phyloP scores from a whole-genome alignment of 2,113 vertebrate species.

The Natator depressus region DNA sequence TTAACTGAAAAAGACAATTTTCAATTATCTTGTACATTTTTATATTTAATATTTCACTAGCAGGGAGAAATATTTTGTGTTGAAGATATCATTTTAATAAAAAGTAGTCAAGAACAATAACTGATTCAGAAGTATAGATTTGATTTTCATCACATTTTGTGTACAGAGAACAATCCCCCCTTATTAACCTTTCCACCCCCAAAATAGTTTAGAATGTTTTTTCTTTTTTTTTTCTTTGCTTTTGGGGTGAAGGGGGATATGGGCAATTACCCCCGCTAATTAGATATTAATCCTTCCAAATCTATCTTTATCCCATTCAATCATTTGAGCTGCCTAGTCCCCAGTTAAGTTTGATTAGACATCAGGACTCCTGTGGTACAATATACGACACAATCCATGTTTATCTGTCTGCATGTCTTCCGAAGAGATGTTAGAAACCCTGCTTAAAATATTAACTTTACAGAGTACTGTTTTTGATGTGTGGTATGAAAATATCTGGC shows the following conservation, averaged over 20 bases:
- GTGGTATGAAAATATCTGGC: neutral
- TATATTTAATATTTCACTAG: neutral
- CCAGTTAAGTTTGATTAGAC: neutral
- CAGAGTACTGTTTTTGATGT: neutral
- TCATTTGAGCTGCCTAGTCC: neutral
- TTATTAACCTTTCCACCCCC: neutral
- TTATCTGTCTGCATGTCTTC: neutral
- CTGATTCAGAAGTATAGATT: neutral
- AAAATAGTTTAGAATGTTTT: neutral
- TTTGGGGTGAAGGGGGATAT: neutral
- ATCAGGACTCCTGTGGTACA: neutral
- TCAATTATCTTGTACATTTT: neutral
- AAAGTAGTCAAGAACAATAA: neutral
- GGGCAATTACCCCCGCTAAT: neutral
- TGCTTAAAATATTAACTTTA: neutral
- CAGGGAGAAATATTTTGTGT: neutral
- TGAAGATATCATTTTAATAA: neutral
- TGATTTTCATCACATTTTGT: neutral
- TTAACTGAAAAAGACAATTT: neutral
- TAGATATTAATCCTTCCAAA: neutral
- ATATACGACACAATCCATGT: fast-evolving
- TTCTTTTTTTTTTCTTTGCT: neutral
- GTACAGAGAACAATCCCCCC: neutral
- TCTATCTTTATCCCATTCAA: fast-evolving
- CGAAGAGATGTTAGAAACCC: neutral